Conservation (phyloP, 2,888 invertebrate species). For the Boloria euphrosyne region DNA sequence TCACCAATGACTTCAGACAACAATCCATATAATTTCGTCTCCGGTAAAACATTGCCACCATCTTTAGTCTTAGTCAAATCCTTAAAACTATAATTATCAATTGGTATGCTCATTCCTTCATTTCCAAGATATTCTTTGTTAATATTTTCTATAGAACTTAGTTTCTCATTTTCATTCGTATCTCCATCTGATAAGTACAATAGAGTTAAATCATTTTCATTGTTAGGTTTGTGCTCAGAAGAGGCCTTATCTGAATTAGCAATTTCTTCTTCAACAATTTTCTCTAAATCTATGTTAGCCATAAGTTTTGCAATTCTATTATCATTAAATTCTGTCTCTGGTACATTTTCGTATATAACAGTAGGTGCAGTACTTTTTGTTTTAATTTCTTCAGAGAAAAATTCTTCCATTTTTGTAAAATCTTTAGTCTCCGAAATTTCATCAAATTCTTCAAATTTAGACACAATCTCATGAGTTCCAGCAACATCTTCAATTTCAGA, state of each 20-base stretch:
- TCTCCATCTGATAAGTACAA: conserved; percentile 53
- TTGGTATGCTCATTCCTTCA: conserved; percentile 36
- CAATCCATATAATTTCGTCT: conserved; percentile 45
- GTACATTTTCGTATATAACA: conserved; percentile 9
- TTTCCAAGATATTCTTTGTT: conserved; percentile 24
- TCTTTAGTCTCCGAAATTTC: not conserved
- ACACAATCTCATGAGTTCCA: conserved; percentile 1
- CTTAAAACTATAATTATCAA: conserved; percentile 34
- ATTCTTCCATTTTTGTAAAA: conserved; percentile 14
- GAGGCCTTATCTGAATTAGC: conserved; percentile 5
- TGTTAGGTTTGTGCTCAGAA: conserved; percentile 23
- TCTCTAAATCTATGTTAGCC: conserved; percentile 49
- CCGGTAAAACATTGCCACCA: conserved; percentile 30
- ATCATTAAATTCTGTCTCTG: conserved; percentile 28
- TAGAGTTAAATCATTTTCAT: conserved; percentile 46
- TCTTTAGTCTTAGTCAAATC: conserved; percentile 41
- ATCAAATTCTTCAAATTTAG: not conserved
- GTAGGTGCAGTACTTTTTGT: conserved; percentile 1
- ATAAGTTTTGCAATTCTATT: conserved; percentile 49
- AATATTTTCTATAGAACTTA: conserved; percentile 1
- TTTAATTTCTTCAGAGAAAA: conserved; percentile 8
- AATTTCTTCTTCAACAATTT: conserved; percentile 42
- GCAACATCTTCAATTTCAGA: conserved; percentile 11
- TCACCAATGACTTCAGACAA: conserved; percentile 43
- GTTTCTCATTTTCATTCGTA: conserved; percentile 37